Evolutionary conservation across 64 coral and sea anemone species (phyloP), one percentile per base, ranked within the genome.

Genomic region (Anthopleura sola): DNA sequence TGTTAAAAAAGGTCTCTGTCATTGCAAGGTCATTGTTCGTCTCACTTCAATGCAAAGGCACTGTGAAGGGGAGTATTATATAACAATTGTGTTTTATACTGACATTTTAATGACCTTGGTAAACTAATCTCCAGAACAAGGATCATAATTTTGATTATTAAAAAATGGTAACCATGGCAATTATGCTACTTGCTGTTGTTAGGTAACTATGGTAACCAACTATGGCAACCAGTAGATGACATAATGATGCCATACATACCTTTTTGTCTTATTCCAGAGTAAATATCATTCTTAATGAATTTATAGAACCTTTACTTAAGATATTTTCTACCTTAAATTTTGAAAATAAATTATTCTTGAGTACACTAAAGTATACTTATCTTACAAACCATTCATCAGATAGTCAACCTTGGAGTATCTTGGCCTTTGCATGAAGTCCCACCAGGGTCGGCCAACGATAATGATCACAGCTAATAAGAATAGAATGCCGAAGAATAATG

Each of bases 391-490:
- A 86, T 95, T 95, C 94, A 95, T 95, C 10, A 95, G 75, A 68
- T 95, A 95, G 83, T 95, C 94, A 36, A 95, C 94, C 39, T 95
- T 95, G 23, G 94, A 95, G 55, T 95, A 95, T 79, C 94, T 88
- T 80, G 94, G 94, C 75, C 90, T 86, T 11, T 92, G 87, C 66
- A 92, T 86, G 12, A 89, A 87, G 77, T 89, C 78, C 94, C 90
- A 92, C 94, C 94, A 95, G 11, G 94, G 94, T 48, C 90, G 86
- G 26, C 94, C 94, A 83, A 95, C 88, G 3, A 92, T 82, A 47
- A 95, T 57, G 20, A 95, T 20, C 33, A 89, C 90, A 79, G 94
- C 94, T 84, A 89, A 86, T 36, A 95, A 84, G 85, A 95, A 95
- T 50, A 95, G 86, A 23, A 92, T 82, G 26, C 94, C 94, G 80